Conservation (phyloP, 2,797 vertebrate species). For the Echiichthys vipera region DNA sequence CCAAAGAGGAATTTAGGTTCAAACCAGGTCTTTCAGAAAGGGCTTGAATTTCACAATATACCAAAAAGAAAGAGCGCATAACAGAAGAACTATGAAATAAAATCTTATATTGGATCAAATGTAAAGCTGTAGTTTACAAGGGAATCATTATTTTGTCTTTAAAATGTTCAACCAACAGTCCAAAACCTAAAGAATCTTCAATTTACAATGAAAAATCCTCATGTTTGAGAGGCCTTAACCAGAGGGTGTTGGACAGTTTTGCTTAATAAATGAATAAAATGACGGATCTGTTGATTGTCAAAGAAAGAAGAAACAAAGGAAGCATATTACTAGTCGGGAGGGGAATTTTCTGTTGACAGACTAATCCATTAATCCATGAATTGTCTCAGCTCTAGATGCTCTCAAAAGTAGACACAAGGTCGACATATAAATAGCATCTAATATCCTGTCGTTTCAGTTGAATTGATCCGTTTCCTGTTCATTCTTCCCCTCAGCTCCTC, state of each 20-base stretch:
- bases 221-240: not conserved
- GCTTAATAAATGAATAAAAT: not conserved
- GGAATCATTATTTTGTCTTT: not conserved
- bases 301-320: too few species aligned
- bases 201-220: not conserved
- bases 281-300: not conserved
- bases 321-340: too few species aligned
- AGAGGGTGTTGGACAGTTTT: not conserved
- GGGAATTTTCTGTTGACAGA: not conserved
- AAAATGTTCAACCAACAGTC: not conserved
- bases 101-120: not conserved
- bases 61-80: not conserved
- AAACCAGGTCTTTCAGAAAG: not conserved
- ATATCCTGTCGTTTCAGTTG: not conserved
- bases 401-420: not conserved
- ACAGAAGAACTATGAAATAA: not conserved
- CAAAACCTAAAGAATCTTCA: not conserved
- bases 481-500: not conserved
- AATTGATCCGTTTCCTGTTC: not conserved
- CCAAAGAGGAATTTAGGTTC: conserved; percentile 13
- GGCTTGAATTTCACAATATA: not conserved
- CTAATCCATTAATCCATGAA: too few species aligned
- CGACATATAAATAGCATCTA: not conserved
- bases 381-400: not conserved
- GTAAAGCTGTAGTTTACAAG: not conserved